These are phyloP conservation scores for Spongilla lacustris DNA, from an alignment of 37 sponge, comb jelly and placozoan genomes.

Conservation along the genomic window DNA sequence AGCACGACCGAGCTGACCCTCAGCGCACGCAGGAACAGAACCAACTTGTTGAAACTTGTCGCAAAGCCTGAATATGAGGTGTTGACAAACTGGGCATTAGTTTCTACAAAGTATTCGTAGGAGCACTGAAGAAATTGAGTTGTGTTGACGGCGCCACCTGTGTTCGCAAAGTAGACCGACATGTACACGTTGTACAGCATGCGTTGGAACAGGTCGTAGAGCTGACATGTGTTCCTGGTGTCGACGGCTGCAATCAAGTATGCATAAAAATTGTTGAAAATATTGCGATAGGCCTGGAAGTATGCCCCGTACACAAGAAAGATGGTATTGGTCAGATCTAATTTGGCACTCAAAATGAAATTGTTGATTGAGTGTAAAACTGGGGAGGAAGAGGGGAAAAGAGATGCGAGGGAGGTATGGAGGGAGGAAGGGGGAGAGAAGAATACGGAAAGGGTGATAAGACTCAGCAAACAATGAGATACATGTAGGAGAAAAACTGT, in stretches of 20 bases:
- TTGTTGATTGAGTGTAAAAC: background rate
- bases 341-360: background rate
- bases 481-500: too few species aligned
- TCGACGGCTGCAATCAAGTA: conserved; percentile 13
- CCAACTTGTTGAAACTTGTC: background rate
- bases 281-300: conserved; percentile 12
- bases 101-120: background rate
- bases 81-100: background rate
- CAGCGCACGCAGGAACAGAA: conserved; percentile 1
- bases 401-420: too few species aligned
- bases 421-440: too few species aligned
- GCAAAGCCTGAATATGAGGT: background rate
- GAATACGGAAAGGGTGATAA: too few species aligned
- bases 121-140: background rate
- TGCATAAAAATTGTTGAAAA: conserved; percentile 44
- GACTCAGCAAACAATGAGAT: too few species aligned
- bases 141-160: background rate
- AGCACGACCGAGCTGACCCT: background rate
- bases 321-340: background rate
- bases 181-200: conserved; percentile 46
- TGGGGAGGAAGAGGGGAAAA: background rate
- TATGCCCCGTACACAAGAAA: background rate
- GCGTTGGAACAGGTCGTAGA: conserved; percentile 17
- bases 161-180: conserved; percentile 9
- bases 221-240: conserved; percentile 18